phyloP scores from a whole-genome alignment of 2,113 vertebrate genomes.

The Neofelis nebulosa region DNA sequence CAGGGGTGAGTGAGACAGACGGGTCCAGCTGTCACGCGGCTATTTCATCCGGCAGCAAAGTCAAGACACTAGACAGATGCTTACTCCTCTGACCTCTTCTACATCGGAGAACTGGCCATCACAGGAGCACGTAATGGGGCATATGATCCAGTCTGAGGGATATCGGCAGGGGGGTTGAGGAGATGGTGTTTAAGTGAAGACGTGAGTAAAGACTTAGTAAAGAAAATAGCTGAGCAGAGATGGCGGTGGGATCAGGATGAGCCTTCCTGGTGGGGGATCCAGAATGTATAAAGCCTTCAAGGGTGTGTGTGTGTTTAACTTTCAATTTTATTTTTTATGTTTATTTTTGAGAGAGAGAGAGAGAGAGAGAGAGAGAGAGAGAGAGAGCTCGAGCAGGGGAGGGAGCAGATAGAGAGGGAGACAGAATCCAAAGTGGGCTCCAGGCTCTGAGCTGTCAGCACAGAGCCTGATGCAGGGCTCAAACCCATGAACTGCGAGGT shows the following conservation, averaged over 20 bases:
- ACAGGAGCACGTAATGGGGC: accelerated
- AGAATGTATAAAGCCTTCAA: background rate
- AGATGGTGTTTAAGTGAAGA: background rate
- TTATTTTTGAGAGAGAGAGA: too few relatives aligned
- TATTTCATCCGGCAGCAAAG: background rate
- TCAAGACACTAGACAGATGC: background rate
- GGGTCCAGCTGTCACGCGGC: background rate
- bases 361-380: too few relatives aligned
- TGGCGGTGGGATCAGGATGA: background rate
- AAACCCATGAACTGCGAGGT: too few relatives aligned
- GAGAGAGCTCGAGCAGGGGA: too few relatives aligned
- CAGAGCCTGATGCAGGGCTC: too few relatives aligned
- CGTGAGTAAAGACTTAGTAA: background rate
- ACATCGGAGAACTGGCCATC: background rate
- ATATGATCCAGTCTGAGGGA: background rate
- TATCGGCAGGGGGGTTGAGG: background rate
- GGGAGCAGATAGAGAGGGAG: too few relatives aligned
- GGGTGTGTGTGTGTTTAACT: too few relatives aligned
- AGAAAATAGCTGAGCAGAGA: background rate
- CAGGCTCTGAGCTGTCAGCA: too few relatives aligned
- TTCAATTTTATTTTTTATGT: too few relatives aligned
- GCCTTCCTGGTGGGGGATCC: background rate
- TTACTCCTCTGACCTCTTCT: background rate
- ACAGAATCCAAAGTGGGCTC: too few relatives aligned
- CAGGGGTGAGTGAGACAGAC: background rate